These are phyloP conservation scores for Papilio helenus DNA, from an alignment of 1,140 invertebrate genomes.

Conservation along the genomic window DNA sequence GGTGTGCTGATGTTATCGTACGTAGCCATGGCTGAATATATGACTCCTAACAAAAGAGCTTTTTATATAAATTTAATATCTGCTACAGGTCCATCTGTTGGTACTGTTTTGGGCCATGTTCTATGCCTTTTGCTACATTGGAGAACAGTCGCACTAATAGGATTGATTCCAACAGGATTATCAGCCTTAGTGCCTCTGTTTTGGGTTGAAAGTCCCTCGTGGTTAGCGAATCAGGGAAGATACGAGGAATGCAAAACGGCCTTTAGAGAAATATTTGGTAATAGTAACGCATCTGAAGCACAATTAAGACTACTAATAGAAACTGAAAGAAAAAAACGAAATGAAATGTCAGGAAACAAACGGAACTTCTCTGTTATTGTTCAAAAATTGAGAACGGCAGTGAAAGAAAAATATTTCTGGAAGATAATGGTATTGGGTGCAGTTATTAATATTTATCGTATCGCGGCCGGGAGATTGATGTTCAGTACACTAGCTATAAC, in stretches of 20 bases:
- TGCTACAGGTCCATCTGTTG: conserved; percentile 29
- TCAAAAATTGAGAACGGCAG: not conserved
- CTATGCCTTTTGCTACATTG: conserved; percentile 39
- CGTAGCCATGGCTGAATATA: conserved; percentile 46
- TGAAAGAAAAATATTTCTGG: conserved; percentile 39
- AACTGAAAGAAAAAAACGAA: conserved; percentile 26
- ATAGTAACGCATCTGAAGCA: conserved; percentile 33
- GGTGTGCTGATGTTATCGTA: conserved; percentile 43
- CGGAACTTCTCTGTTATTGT: not conserved
- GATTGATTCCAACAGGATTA: conserved; percentile 30
- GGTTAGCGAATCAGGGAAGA: conserved; percentile 46
- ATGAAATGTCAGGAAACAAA: not conserved
- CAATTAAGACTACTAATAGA: conserved; percentile 44
- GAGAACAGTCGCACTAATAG: conserved; percentile 37
- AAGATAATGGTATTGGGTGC: conserved; percentile 32
- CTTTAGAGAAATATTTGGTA: conserved; percentile 43
- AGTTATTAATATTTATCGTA: conserved; percentile 39
- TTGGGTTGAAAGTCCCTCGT: conserved; percentile 47
- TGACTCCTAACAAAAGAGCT: conserved; percentile 38
- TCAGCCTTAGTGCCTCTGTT: conserved; percentile 35
- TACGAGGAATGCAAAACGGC: conserved; percentile 45
- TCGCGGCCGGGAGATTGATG: conserved; percentile 42
- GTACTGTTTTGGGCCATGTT: conserved; percentile 44
- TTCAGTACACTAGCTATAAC: conserved; percentile 45
- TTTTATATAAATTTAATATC: conserved; percentile 45